phyloP scores from a whole-genome alignment of 2,113 vertebrate genomes.

The Thinocorus orbignyianus region DNA sequence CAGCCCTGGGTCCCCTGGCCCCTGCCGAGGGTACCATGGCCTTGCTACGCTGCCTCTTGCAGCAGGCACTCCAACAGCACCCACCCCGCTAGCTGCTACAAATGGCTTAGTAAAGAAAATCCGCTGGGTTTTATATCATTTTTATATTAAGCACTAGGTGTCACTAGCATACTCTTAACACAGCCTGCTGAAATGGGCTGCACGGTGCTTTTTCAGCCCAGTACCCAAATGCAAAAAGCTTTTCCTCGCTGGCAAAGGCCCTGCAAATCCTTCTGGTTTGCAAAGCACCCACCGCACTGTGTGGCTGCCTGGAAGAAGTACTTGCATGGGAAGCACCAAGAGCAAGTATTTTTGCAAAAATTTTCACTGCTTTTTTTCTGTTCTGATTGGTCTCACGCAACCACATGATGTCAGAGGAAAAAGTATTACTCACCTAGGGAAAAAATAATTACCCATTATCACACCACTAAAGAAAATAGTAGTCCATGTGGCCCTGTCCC shows the following conservation, averaged over 20 bases:
- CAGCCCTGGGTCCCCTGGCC: not conserved
- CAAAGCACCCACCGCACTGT: not conserved
- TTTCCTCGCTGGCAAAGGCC: not conserved
- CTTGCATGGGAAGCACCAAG: not conserved
- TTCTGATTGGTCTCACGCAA: not conserved
- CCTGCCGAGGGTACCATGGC: not conserved
- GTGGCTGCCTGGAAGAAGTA: not conserved
- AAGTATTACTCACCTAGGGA: not conserved
- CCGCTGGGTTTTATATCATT: accelerated
- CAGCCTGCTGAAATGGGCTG: not conserved
- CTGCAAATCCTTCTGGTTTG: not conserved
- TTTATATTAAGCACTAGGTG: conserved; percentile 68
- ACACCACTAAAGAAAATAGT: not conserved
- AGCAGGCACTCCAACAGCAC: not conserved
- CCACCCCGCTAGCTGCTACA: not conserved
- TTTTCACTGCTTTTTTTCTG: not conserved
- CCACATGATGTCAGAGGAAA: not conserved
- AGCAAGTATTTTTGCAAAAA: not conserved
- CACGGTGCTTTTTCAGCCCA: not conserved
- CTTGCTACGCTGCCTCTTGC: not conserved
- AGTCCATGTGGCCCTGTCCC: not conserved
- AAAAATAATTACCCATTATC: not conserved
- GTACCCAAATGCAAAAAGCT: not conserved
- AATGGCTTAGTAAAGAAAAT: not conserved
- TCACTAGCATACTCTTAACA: conserved; percentile 68